phyloP scores from a whole-genome alignment of 2,797 vertebrate genomes.

The Chrysocyon brachyurus region DNA sequence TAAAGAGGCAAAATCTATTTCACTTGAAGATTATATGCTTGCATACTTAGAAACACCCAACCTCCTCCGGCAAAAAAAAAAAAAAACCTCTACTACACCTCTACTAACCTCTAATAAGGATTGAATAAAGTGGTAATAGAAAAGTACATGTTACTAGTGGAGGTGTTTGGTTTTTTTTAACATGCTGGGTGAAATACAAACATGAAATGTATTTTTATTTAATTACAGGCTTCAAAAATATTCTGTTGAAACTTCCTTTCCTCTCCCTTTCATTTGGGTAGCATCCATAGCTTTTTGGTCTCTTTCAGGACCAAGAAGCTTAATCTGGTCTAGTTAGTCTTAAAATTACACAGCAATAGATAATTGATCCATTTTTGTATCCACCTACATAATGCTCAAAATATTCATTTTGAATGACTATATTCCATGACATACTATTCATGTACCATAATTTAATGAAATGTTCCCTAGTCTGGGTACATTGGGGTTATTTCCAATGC shows the following conservation, averaged over 20 bases:
- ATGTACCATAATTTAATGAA: slow-evolving; percentile 60
- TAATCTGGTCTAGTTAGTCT: background rate
- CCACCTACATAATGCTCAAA: background rate
- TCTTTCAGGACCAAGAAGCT: background rate
- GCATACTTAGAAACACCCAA: background rate
- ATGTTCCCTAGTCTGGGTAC: background rate
- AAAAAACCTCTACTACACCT: background rate
- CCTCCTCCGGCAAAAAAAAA: background rate
- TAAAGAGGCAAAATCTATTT: slow-evolving; percentile 17
- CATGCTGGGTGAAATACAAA: background rate
- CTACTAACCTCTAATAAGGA: background rate
- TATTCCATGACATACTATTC: slow-evolving; percentile 4
- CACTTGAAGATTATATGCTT: background rate
- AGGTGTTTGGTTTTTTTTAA: background rate
- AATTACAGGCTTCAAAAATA: background rate
- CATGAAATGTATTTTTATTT: slow-evolving; percentile 8
- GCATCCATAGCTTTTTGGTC: background rate
- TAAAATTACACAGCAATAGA: slow-evolving; percentile 10
- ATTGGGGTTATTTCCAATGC: background rate
- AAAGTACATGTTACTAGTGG: background rate
- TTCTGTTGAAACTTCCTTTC: slow-evolving; percentile 14
- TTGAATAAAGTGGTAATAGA: background rate
- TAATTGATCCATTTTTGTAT: background rate
- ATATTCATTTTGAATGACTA: slow-evolving; percentile 46
- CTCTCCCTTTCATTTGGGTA: background rate